These are phyloP conservation scores for Heliconius aoede DNA, from an alignment of 2,888 invertebrate genomes.

Conservation along the genomic window DNA sequence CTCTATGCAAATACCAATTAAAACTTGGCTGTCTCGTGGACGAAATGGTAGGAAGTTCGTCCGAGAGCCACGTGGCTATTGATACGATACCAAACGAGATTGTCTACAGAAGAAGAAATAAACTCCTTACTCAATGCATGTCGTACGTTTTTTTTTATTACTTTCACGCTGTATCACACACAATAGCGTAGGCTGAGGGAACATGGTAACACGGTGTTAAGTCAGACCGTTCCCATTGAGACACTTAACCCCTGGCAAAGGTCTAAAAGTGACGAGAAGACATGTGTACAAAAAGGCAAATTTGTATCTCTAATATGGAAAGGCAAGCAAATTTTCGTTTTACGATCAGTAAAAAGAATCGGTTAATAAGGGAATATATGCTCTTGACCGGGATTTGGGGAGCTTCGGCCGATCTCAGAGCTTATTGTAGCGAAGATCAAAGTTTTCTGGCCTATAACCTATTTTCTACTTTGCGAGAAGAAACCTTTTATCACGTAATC, in stretches of 20 bases:
- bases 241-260: no score
- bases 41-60: conserved; percentile 16
- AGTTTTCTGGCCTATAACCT: conserved; percentile 26
- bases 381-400: conserved; percentile 39
- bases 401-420: conserved; percentile 22
- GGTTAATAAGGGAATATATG: conserved; percentile 42
- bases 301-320: conserved; percentile 33
- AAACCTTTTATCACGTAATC: conserved; percentile 22
- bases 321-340: conserved; percentile 42
- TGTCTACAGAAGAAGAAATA: not conserved
- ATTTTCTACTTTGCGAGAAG: conserved; percentile 16
- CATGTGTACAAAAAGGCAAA: conserved; percentile 45
- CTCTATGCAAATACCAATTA: conserved; percentile 43
- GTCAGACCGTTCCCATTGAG: no score
- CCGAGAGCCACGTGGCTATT: conserved; percentile 44
- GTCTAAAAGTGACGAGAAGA: conserved; percentile 33
- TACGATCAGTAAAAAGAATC: conserved; percentile 42
- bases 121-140: not conserved
- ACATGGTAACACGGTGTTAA: no score
- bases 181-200: not conserved
- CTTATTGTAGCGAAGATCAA: conserved; percentile 31
- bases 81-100: conserved; percentile 36
- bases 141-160: not conserved
- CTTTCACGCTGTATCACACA: not conserved
- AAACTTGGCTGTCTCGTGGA: conserved; percentile 39